Evolutionary conservation across 1,140 invertebrate genomes (phyloP).

Genomic region (Calliphora vicina): DNA sequence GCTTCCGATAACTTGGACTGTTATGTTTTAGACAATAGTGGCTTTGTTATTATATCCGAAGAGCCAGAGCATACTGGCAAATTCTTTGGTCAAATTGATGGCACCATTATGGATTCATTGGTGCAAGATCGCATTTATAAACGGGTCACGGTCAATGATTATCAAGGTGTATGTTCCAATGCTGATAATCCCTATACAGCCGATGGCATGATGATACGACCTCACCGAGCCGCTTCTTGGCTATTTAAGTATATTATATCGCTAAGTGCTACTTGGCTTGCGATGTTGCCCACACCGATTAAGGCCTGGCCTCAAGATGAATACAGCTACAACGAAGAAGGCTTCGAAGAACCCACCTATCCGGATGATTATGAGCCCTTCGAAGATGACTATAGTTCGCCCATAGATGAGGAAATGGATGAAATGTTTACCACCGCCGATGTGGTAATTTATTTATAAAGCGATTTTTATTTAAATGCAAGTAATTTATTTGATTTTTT

Average conservation of each 20-base stretch:
- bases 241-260: constrained; percentile 55
- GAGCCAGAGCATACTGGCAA: constrained; percentile 81
- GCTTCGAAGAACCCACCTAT: constrained; percentile 57
- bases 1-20: constrained; percentile 87
- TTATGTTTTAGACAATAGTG: constrained; percentile 91
- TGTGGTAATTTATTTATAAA: constrained; percentile 43
- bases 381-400: constrained; percentile 53
- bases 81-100: constrained; percentile 93
- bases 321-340: constrained; percentile 59
- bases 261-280: constrained; percentile 53
- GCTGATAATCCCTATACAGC: constrained; percentile 76
- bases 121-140: constrained; percentile 90
- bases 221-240: constrained; percentile 52
- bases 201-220: constrained; percentile 55
- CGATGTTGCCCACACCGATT: constrained; percentile 51
- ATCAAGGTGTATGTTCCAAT: constrained; percentile 86
- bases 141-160: constrained; percentile 84
- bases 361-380: constrained; percentile 58
- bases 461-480: no score
- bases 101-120: constrained; percentile 93
- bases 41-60: constrained; percentile 92
- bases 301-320: constrained; percentile 61
- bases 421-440: constrained; percentile 60
- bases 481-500: not conserved
- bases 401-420: constrained; percentile 57